These are phyloP conservation scores for Alosa alosa DNA, from an alignment of 2,113 vertebrate genomes.

Conservation along the genomic window DNA sequence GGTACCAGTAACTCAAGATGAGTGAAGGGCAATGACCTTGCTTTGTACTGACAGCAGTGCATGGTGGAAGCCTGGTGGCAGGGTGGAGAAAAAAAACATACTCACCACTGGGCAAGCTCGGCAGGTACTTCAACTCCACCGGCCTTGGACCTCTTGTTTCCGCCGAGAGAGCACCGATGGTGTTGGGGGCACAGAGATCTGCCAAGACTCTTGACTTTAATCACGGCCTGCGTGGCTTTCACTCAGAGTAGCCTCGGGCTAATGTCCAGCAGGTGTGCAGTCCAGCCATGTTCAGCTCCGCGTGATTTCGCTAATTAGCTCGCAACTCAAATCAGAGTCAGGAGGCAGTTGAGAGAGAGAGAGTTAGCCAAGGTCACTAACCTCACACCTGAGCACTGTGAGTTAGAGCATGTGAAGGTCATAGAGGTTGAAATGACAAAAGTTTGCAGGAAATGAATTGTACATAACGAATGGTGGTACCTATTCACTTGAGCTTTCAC, in stretches of 20 bases:
- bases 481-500: too few relatives aligned
- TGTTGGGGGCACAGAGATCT: not conserved
- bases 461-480: too few relatives aligned
- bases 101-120: not conserved
- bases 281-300: not conserved
- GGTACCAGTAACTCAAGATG: not conserved
- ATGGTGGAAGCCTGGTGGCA: not conserved
- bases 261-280: conserved; percentile 2
- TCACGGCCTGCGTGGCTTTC: not conserved
- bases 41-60: not conserved
- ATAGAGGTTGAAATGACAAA: not conserved
- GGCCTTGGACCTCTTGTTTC: not conserved
- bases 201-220: conserved; percentile 8
- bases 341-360: not conserved
- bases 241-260: not conserved
- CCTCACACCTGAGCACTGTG: not conserved
- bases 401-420: not conserved
- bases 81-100: not conserved
- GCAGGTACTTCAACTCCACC: not conserved
- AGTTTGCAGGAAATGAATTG: not conserved
- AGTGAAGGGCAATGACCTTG: not conserved
- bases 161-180: not conserved
- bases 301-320: conserved; percentile 1
- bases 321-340: not conserved
- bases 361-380: not conserved